Base-by-base conservation (phyloP, 2,113 vertebrate species). In the Mirounga angustirostris region DNA sequence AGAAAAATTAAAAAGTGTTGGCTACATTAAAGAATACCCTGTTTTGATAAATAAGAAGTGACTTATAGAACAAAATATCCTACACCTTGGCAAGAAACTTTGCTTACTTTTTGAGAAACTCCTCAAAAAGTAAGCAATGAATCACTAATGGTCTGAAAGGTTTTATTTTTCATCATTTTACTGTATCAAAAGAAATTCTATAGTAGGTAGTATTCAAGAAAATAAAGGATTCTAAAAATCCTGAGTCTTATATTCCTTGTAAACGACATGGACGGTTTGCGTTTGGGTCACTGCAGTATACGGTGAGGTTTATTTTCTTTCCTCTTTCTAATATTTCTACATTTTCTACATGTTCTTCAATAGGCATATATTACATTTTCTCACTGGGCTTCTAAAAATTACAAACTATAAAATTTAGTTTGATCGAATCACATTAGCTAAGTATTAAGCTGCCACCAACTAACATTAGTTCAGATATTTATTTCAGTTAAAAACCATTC, bases 401-500 rank as follows among this genome's bases (percentile, higher is more conserved):
- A 89, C 3, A 87, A 80, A 83, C 11, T 52, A 59, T 54, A 94
- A 87, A 93, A 74, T 95, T 90, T 61, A 92, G 52, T 76, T 92
- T 89, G 56, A 81, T 92, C 30, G 58, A 92, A 85, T 61, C 65
- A 92, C 11, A 81, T 76, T 91, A 94, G 71, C 46, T 84, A 88
- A 59, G 14, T 85, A 94, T 90, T 71, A 89, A 81, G 40, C 59
- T 90, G 50, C 52, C 46, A 94, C 13, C 71, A 65, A 89, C 52
- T 76, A 82, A 87, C 8, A 50, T 71, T 69, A 69, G 50, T 61
- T 83, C 50, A 63, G 63, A 90, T 82, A 92, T 30, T 94, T 74
- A 86, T 15, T 85, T 71, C 87, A 88, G n/a, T 81, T 90, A 92
- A 97, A 96, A 83, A 50, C 1, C 5, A 84, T 74, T 79, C 84